Evolutionary conservation across 2,113 vertebrate species (phyloP).

Genomic region (Leptocoma aspasia): DNA sequence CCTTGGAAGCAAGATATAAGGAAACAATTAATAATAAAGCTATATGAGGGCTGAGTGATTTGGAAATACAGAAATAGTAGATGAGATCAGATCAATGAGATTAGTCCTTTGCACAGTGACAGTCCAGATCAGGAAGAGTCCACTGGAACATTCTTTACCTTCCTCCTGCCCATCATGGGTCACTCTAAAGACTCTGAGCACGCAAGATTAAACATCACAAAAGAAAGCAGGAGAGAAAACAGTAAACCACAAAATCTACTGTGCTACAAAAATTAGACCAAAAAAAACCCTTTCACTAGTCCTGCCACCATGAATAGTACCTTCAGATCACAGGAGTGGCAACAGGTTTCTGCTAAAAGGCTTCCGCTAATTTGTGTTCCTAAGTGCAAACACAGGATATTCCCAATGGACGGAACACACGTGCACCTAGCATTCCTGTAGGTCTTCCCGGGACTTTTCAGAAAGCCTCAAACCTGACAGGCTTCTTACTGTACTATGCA

Average conservation of each 20-base stretch:
- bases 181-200: neutral
- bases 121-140: neutral
- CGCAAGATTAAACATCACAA: neutral
- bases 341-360: neutral
- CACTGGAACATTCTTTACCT: neutral
- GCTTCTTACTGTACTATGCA: neutral
- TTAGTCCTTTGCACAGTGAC: neutral
- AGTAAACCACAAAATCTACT: neutral
- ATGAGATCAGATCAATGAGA: neutral
- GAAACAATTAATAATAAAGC: neutral
- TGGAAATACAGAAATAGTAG: neutral
- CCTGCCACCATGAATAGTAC: neutral
- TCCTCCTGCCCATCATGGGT: neutral
- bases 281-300: neutral
- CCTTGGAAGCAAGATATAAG: neutral
- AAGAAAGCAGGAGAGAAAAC: neutral
- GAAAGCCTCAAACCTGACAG: neutral
- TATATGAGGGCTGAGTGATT: neutral
- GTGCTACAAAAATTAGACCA: neutral
- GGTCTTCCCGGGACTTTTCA: neutral
- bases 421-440: neutral
- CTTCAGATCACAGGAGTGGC: neutral
- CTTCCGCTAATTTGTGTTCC: neutral
- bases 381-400: neutral
- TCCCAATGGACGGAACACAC: rapidly evolving